Conservation (phyloP, 2,113 vertebrate genomes). For the Upupa epops region DNA sequence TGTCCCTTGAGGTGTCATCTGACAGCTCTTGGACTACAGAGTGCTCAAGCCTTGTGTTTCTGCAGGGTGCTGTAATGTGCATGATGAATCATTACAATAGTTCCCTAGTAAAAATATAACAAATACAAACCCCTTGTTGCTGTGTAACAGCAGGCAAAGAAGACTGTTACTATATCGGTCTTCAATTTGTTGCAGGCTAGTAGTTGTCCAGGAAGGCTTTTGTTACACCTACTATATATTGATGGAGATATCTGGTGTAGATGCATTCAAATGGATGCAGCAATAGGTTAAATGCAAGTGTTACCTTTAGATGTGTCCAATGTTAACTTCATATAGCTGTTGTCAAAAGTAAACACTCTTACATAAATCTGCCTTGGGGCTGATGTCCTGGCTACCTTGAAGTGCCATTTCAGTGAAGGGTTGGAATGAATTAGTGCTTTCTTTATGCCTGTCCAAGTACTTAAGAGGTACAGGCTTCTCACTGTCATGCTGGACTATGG, state of each 20-base stretch:
- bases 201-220: neutral
- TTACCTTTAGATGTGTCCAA: neutral
- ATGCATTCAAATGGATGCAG: neutral
- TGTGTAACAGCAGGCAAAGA: neutral
- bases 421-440: neutral
- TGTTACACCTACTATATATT: neutral
- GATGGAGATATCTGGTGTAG: neutral
- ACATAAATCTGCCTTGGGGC: neutral
- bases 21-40: neutral
- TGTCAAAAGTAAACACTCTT: neutral
- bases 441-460: neutral
- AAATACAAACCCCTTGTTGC: neutral
- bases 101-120: neutral
- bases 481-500: neutral
- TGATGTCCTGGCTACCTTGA: neutral
- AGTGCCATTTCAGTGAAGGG: neutral
- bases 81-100: neutral
- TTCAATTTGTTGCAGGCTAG: neutral
- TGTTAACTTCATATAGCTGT: neutral
- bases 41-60: neutral
- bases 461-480: neutral
- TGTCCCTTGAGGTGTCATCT: neutral
- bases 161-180: rapidly evolving
- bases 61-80: neutral
- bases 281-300: neutral